Conservation (phyloP, 30 jellyfish, hydroid and myxozoan species). For the Aurelia coerulea region DNA sequence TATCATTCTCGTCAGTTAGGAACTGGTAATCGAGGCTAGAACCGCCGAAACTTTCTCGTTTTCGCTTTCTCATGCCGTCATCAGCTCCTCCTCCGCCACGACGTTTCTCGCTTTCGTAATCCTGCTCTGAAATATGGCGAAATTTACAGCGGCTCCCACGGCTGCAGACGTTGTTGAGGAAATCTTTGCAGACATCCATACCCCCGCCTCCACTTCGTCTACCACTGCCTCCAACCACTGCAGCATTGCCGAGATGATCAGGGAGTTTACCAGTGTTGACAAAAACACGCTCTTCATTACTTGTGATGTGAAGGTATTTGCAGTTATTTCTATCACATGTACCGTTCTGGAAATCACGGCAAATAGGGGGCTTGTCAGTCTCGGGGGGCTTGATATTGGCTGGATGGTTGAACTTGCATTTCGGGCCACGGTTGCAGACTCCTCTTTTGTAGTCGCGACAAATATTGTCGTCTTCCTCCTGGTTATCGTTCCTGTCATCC, state of each 20-base stretch:
- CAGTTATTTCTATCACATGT: conserved; percentile 89
- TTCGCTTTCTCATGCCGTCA: conserved; percentile 74
- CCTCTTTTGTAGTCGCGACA: conserved; percentile 97
- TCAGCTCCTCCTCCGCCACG: conserved; percentile 58
- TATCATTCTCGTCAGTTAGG: conserved; percentile 85
- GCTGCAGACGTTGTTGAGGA: conserved; percentile 80
- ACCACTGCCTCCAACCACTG: conserved; percentile 12
- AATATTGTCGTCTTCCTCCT: conserved; percentile 38
- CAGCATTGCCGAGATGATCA: conserved; percentile 62
- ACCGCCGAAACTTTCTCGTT: conserved; percentile 83
- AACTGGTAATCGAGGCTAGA: conserved; percentile 71
- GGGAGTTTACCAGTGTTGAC: conserved; percentile 83
- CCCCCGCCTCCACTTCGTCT: conserved; percentile 36
- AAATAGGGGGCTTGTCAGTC: conserved; percentile 81
- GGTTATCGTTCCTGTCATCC: conserved; percentile 10
- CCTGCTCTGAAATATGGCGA: conserved; percentile 85
- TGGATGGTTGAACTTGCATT: conserved; percentile 89
- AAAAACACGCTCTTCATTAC: conserved; percentile 87
- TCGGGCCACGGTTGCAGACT: conserved; percentile 90
- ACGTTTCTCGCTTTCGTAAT: conserved; percentile 73
- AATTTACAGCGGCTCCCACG: conserved; percentile 92
- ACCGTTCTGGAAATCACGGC: conserved; percentile 93
- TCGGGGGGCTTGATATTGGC: conserved; percentile 70
- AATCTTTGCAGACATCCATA: conserved; percentile 88
- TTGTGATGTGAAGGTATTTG: conserved; percentile 88